phyloP scores from a whole-genome alignment of 2,888 invertebrate species.

The Melanchra persicariae region DNA sequence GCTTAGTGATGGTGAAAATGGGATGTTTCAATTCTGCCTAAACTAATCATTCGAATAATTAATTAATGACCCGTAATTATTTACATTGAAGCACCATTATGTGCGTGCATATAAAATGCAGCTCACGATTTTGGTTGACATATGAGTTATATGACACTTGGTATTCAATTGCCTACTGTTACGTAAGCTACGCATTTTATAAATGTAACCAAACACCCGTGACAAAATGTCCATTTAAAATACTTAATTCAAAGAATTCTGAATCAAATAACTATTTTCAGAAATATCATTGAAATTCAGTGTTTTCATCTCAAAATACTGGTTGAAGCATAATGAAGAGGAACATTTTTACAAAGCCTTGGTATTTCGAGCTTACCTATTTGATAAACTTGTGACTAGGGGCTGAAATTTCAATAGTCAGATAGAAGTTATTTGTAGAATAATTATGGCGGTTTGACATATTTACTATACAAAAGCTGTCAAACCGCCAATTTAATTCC shows the following conservation, averaged over 20 bases:
- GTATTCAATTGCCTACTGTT: conserved; percentile 15
- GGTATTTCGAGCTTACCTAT: no score
- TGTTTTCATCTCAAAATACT: not conserved
- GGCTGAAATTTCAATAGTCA: no score
- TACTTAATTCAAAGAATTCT: not conserved
- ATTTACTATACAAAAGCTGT: no score
- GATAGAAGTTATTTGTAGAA: no score
- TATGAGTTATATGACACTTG: conserved; percentile 27
- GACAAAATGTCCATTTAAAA: conserved; percentile 12
- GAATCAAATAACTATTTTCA: not conserved
- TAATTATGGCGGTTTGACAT: no score
- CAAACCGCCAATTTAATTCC: no score
- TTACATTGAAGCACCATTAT: not conserved
- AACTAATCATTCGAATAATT: not conserved
- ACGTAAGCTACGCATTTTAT: conserved; percentile 15
- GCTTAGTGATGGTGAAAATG: no score
- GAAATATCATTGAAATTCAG: conserved; percentile 1
- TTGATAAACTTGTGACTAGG: no score
- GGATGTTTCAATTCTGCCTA: not conserved
- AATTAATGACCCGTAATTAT: not conserved
- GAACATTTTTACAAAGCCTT: not conserved
- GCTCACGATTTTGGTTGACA: conserved; percentile 23
- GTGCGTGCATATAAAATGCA: conserved; percentile 29
- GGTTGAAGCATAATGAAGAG: not conserved
- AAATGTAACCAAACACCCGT: not conserved